Base-by-base conservation (phyloP, 1,140 invertebrate genomes). In the Forficula auricularia region DNA sequence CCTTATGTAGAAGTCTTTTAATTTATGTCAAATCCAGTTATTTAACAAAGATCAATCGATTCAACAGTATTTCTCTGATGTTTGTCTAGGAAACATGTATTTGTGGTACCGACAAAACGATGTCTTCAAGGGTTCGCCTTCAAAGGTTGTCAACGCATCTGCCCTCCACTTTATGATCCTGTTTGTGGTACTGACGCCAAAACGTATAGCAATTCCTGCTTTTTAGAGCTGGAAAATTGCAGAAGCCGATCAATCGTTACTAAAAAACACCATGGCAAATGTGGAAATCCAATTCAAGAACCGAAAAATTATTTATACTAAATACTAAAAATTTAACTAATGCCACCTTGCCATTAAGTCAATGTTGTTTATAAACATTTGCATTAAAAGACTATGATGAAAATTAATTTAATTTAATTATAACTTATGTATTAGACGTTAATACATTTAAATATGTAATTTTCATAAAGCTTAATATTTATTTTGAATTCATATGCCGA, bases 121-220 rank as follows among this genome's bases (percentile, higher is more conserved):
- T 89, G 84, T 59, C 61, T 87, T 9, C 67, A 79, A 38, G 77
- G 81, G 18, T 87, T 89, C 63, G 70, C 79, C 48, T 86, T 86
- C 61, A 71, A 75, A 34, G 84, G 84, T 13, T 92, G 88, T 53
- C 79, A 82, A 15, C 74, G 75, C 51, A 81, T 88, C 45, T 94
- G 87, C 57, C 77, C 83, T 2, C 68, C 73, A 0, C 79, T 83
- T 43, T 87, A 84, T 56, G 82, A 90, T 53, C 86, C 85, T 0
- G 80, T 91, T 9, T 95, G 89, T 59, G 88, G 83, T 14, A 81
- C 77, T 1, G 86, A 95, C 56, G 73, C 74, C 32, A 82, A 81
- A 63, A 90, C 85, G 0, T 94, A 94, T 68, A 78, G 79, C 50
- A 94, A 94, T 60, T 78, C 79, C 49, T 95, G 90, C 58, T 90